Conservation (phyloP, 1,140 invertebrate species). For the Aphaenogaster ashmeadi region DNA sequence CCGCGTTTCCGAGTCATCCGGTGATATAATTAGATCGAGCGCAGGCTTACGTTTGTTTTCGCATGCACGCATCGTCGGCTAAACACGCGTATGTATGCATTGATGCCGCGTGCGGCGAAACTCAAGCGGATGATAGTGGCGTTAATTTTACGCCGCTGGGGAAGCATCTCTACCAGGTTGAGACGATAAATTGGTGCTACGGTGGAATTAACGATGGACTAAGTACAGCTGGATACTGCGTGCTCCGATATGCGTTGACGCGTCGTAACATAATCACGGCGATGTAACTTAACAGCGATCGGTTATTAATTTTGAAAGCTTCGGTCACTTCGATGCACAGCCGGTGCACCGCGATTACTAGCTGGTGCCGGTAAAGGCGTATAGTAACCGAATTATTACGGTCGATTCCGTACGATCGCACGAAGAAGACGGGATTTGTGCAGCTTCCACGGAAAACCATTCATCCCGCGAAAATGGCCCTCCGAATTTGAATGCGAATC, state of each 20-base stretch:
- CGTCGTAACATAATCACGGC: conserved; percentile 60
- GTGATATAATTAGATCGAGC: conserved; percentile 57
- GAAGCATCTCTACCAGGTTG: background rate
- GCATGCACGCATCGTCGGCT: conserved; percentile 42
- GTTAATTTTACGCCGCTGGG: conserved; percentile 58
- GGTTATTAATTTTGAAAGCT: conserved; percentile 69
- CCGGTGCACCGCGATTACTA: conserved; percentile 36
- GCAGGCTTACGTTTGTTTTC: conserved; percentile 57
- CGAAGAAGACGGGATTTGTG: conserved; percentile 58
- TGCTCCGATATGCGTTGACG: conserved; percentile 45
- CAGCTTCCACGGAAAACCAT: conserved; percentile 58
- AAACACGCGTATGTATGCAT: conserved; percentile 33
- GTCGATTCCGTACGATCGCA: conserved; percentile 60
- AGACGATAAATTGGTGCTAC: conserved; percentile 71
- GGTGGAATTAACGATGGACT: conserved; percentile 60
- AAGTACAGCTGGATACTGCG: conserved; percentile 43
- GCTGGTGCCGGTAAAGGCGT: background rate
- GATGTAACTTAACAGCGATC: conserved; percentile 66
- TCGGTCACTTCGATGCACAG: conserved; percentile 61
- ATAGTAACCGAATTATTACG: conserved; percentile 54
- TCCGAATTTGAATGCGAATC: conserved; percentile 60
- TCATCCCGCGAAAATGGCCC: conserved; percentile 57
- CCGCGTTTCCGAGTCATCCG: conserved; percentile 16
- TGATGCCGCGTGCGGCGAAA: conserved; percentile 34
- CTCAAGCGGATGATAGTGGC: conserved; percentile 47